Base-by-base conservation (phyloP, 2,797 vertebrate genomes). In the Leptoclinus maculatus region DNA sequence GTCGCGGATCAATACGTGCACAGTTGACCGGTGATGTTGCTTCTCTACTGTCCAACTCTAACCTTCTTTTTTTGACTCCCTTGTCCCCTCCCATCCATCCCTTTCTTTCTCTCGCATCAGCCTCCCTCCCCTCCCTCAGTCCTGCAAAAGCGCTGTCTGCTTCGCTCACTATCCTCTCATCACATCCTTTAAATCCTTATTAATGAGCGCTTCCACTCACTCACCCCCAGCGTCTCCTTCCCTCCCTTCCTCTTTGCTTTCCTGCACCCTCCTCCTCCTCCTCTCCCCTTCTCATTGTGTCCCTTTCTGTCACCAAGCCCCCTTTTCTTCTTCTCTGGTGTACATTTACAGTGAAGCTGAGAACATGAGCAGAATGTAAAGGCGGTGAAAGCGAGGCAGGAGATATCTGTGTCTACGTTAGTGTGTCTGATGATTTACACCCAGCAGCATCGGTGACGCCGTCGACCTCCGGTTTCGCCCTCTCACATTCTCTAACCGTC, bases 121-220 rank as follows among this genome's bases (percentile, higher is more conserved):
- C 38, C 53, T 29, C 62, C 43, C 36, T 62, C 65, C 53, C 47
- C 16, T 16, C 68, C 71, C 41, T 78, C 64, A 1, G 47, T 69
- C 73, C 70, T 27, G 32, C 51, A 1, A 43, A 49, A 47, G 49
- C 17, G 27, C 71, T 51, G 60, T 38, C 78, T 57, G 64, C 47
- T 23, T 53, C 11, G 4, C 62, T 79, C 70, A 14, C 71, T 0
- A 34, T 71, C 76, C 76, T 74, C 83, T 83, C 76, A 4, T 82
- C 86, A 67, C 88, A 82, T 91, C 83, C 83, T 87, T 76, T 85
- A 74, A 82, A 84, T 78, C 86, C 70, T 66, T 88, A 84, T 90
- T 87, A 92, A 92, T 75, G 77, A 90, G 83, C n/a, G 41, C 80
- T 67, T 88, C 81, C 80, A 70, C 83, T 87, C 76, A 57, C 76